Evolutionary conservation across 1,140 invertebrate genomes (phyloP), one percentile per base, ranked within the genome.

Genomic region (Rhyacophila brunnea): DNA sequence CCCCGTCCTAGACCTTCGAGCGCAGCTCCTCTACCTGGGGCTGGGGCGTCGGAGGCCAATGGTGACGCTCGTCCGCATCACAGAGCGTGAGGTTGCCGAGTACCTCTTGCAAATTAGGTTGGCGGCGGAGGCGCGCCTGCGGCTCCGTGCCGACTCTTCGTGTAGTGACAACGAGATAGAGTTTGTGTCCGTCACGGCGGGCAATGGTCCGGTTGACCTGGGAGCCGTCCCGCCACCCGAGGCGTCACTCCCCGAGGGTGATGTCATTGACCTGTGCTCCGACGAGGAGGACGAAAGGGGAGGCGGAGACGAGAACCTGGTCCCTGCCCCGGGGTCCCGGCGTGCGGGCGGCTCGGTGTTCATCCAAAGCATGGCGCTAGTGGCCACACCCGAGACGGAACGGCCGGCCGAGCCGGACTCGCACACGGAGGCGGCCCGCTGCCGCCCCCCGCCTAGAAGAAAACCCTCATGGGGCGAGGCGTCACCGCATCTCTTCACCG

Each of bases 261-360:
- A 78, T 68, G 71, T 78, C 60, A 80, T 80, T 64, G 78, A 80
- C 62, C 67, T 80, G 65, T 80, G 78, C 70, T 80, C 78, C 14
- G 78, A 80, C 40, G 76, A 78, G 65, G 78, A 80, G 55, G 68
- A 68, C 44, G 52, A 67, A 58, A 55, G 68, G 40, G 50, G 67
- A 52, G 70, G 68, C 68, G 70, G 65, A 2, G 75, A 75, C 61
- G 75, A 79, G 56, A 77, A 77, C 60, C 71, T 70, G 68, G 72
- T 75, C 54, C 75, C 76, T 9, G 40, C 38, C 36, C 53, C 53
- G 15, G 57, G 46, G 15, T 38, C 53, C 1, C 53, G 48, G 23
- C 58, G 56, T 10, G 14, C 57, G 2, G 42, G 40, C 35, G 23
- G 53, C 32, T 35, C 56, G 19, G 14, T 18, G 2, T 13, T 44